Evolutionary conservation across 2,888 invertebrate genomes (phyloP), one percentile per base, ranked within the genome.

Genomic region (Nephrocerus scutellatus): DNA sequence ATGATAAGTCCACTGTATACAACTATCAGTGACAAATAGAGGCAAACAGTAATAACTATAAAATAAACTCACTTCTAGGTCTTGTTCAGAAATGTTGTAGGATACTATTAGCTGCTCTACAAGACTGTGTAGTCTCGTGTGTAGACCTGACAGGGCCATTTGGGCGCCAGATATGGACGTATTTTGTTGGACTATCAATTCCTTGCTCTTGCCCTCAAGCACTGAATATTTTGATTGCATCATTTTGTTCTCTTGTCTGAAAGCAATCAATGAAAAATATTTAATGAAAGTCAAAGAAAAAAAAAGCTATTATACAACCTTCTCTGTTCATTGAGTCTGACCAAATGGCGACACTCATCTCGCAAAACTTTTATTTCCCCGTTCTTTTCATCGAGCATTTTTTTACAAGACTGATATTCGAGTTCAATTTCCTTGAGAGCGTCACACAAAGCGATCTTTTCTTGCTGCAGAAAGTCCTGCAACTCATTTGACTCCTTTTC

Each of bases 381-480:
- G 43, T 77, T 74, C 30, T 73, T 73, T 48, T 72, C 69, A 28
- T 57, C 56, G 20, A 78, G 37, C 56, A 65, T 58, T 44, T 70
- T 45, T 53, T 67, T 59, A 42, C 59, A 48, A 39, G 53, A 51
- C 54, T 56, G 52, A 53, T 59, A 56, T 21, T 62, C 66, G n/a
- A 40, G 39, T 47, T 90, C 90, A 3, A 82, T 73, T 50, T 90
- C 90, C 25, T 79, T 77, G 28, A 90, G 71, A 1, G 87, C 82
- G 57, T 89, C 88, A 15, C 78, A 75, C 51, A 90, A 72, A 7
- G 86, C 81, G 5, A 78, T 75, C 55, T 89, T 89, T 68, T 91
- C 90, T 8, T 84, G 83, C 53, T 87, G 85, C 46, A 90, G 73
- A 63, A 91, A 91, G 59, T 90, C 89, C 60, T 88, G 86, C 70